A percentile compares a stretch with the other conserved stretches of the same genome.
Conservation (phyloP, 2,797 vertebrate species). For the Poeciliopsis turneri region DNA sequence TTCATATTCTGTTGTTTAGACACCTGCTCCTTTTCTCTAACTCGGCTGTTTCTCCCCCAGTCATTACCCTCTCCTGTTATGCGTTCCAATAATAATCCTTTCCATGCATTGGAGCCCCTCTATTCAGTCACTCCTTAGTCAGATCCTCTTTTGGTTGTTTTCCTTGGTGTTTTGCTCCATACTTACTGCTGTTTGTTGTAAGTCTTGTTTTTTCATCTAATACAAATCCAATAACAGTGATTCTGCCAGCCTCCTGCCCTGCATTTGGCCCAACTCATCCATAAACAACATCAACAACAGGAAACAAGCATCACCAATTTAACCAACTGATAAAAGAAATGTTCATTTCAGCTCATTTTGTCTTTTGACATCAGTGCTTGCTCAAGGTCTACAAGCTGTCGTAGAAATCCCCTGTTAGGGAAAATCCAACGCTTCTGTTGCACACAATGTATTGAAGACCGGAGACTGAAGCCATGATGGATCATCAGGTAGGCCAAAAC, state of each 20-base stretch:
- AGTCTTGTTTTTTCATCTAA: background rate
- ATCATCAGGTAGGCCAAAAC: constrained; percentile 84
- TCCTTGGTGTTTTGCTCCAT: background rate
- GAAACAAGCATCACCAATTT: constrained; percentile 2
- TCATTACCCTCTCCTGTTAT: background rate
- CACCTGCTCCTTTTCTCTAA: background rate
- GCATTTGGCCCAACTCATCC: background rate
- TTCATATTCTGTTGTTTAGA: background rate
- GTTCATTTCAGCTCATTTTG: constrained; percentile 13
- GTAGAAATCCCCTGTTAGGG: constrained; percentile 90
- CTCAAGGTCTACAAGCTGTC: constrained; percentile 85
- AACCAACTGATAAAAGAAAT: background rate
- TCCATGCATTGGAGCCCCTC: background rate
- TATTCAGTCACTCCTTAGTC: background rate
- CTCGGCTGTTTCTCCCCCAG: background rate
- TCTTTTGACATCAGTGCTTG: constrained; percentile 62
- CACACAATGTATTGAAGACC: constrained; percentile 70
- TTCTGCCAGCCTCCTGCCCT: background rate
- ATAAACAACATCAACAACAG: constrained; percentile 11
- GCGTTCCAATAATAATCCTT: background rate
- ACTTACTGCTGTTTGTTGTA: background rate
- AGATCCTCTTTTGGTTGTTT: background rate
- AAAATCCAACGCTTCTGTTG: constrained; percentile 88
- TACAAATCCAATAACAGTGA: background rate
- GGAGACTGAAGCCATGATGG: constrained; percentile 73